phyloP scores from a whole-genome alignment of 2,888 invertebrate genomes.

The Dryobotodes eremita region DNA sequence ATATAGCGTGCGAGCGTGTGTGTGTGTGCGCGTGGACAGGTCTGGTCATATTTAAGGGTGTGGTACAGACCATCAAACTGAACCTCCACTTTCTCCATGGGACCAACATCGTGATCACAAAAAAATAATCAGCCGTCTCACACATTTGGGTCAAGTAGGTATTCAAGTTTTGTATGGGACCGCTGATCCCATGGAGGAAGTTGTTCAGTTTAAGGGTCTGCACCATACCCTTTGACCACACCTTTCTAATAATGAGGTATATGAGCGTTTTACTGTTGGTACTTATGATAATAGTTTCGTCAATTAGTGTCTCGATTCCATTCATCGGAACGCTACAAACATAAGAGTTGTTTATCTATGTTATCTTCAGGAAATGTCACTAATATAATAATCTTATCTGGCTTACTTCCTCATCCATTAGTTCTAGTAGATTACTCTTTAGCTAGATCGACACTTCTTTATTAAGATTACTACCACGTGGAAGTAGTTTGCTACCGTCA shows the following conservation, averaged over 20 bases:
- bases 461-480: background rate
- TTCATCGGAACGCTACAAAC: too few relatives aligned
- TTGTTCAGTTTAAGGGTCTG: background rate
- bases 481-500: background rate
- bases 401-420: constrained; percentile 14
- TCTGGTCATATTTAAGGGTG: background rate
- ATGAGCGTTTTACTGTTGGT: too few relatives aligned
- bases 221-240: background rate
- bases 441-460: constrained; percentile 11
- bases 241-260: too few relatives aligned
- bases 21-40: background rate
- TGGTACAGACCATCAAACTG: background rate
- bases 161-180: background rate
- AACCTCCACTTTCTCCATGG: background rate
- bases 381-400: constrained; percentile 8
- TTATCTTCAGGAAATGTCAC: constrained; percentile 22
- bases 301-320: too few relatives aligned
- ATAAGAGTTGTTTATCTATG: background rate
- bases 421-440: constrained; percentile 5
- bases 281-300: too few relatives aligned
- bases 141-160: background rate
- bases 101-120: background rate
- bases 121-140: background rate
- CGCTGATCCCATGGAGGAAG: background rate
- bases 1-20: too few relatives aligned